Percentiles rank a stretch among this genome's conserved stretches.
These are phyloP conservation scores for Spodoptera litura DNA, from an alignment of 1,140 invertebrate species.

Conservation along the genomic window DNA sequence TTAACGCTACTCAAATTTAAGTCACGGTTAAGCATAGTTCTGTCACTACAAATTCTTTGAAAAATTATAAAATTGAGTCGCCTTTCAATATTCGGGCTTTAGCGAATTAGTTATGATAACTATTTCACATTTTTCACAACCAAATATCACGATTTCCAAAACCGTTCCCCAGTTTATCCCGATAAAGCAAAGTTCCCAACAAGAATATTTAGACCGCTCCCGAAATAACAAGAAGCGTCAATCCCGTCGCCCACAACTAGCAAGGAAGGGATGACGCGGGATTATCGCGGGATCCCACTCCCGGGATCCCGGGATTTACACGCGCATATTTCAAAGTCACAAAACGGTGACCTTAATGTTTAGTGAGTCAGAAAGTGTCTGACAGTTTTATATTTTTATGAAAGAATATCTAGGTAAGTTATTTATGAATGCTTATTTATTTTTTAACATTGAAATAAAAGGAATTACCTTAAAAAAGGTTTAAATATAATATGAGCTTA, in stretches of 20 bases:
- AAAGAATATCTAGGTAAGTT: background rate
- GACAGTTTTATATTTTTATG: background rate
- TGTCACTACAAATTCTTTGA: too few species aligned
- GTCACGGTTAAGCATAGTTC: too few species aligned
- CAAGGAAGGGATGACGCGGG: constrained; percentile 5
- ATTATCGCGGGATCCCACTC: constrained; percentile 9
- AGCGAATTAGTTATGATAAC: too few species aligned
- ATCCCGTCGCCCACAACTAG: background rate
- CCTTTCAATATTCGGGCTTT: too few species aligned
- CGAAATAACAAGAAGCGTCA: constrained; percentile 21
- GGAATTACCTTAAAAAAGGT: too few species aligned
- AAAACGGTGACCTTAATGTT: constrained; percentile 15
- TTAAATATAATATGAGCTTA: too few species aligned
- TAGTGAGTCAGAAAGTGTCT: background rate
- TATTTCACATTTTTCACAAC: too few species aligned
- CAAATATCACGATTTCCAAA: background rate
- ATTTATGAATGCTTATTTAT: background rate
- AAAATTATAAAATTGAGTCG: too few species aligned
- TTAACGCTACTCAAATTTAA: too few species aligned
- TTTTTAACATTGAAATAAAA: too few species aligned
- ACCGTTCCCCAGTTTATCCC: background rate
- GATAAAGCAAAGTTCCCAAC: background rate
- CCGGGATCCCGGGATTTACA: constrained; percentile 7
- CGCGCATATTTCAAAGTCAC: constrained; percentile 13
- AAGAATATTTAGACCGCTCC: too few species aligned